Percentiles rank a stretch among this genome's conserved stretches.
These are phyloP conservation scores for Butorides virescens DNA, from an alignment of 2,113 vertebrate species.

Conservation along the genomic window DNA sequence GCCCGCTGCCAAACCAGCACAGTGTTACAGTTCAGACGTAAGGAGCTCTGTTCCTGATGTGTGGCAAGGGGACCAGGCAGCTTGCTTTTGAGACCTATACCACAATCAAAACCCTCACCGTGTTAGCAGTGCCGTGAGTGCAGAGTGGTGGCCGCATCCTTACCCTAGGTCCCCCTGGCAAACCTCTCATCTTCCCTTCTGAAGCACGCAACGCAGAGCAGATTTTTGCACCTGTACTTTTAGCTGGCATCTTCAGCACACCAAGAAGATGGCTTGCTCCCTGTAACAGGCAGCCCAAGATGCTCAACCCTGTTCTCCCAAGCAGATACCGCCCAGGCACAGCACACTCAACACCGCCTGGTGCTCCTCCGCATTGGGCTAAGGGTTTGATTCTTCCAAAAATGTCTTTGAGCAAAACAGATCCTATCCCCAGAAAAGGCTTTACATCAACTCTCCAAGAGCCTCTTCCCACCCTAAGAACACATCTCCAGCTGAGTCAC, in stretches of 20 bases:
- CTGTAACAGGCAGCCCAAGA: background rate
- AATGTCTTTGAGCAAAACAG: background rate
- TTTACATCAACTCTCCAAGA: background rate
- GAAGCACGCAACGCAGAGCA: background rate
- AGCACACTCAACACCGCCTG: background rate
- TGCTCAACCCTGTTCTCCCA: background rate
- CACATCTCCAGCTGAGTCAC: background rate
- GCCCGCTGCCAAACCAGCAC: background rate
- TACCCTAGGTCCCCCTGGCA: background rate
- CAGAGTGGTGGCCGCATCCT: background rate
- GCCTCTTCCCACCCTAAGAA: background rate
- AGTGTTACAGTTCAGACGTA: rapidly evolving
- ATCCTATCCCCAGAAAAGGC: background rate
- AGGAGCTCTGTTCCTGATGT: background rate
- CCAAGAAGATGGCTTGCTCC: rapidly evolving
- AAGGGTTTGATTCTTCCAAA: background rate
- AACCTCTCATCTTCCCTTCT: background rate
- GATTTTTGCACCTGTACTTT: background rate
- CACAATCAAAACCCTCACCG: background rate
- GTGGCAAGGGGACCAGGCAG: background rate
- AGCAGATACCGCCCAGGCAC: background rate
- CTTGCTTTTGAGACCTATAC: background rate
- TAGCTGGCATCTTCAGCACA: background rate
- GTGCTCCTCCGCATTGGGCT: background rate
- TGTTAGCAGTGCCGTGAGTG: background rate